Conservation (phyloP, 2,888 invertebrate genomes). For the Epirrhoe alternata region DNA sequence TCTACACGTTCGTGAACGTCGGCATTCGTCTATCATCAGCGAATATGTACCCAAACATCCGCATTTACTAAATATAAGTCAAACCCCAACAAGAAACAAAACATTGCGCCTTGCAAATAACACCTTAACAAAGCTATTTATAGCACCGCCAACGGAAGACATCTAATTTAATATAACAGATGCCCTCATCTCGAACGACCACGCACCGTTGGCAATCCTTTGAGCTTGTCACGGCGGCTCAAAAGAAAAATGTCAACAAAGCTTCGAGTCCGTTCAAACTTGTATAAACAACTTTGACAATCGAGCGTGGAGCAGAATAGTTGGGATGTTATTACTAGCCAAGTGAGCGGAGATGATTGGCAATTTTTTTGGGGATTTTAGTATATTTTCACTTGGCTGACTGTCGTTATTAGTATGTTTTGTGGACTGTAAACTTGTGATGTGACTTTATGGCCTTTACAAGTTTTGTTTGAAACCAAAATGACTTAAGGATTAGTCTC, state of each 20-base stretch:
- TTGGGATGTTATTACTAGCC: slow-evolving; percentile 12
- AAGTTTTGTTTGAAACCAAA: too few species aligned
- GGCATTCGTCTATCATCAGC: too few species aligned
- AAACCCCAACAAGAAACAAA: slow-evolving; percentile 8
- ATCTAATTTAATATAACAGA: slow-evolving; percentile 77
- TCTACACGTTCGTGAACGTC: too few species aligned
- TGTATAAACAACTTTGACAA: slow-evolving; percentile 73
- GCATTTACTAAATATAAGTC: neutral
- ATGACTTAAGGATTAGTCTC: too few species aligned
- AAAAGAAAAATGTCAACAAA: slow-evolving; percentile 54
- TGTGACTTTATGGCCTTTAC: neutral
- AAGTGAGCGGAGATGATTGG: slow-evolving; percentile 18
- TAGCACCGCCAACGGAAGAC: slow-evolving; percentile 59
- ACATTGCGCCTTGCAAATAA: slow-evolving; percentile 30
- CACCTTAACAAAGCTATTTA: slow-evolving; percentile 42
- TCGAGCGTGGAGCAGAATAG: slow-evolving; percentile 52
- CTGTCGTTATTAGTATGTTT: too few species aligned
- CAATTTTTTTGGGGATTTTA: slow-evolving; percentile 7
- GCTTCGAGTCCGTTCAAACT: slow-evolving; percentile 67
- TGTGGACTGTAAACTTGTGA: neutral
- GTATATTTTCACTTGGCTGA: neutral
- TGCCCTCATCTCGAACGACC: slow-evolving; percentile 71
- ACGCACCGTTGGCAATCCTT: slow-evolving; percentile 72
- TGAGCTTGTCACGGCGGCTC: slow-evolving; percentile 66
- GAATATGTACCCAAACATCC: neutral